A percentile compares a stretch with the other conserved stretches of the same genome.
phyloP scores from a whole-genome alignment of 2,113 vertebrate genomes.

The Gallinago jamesoni region DNA sequence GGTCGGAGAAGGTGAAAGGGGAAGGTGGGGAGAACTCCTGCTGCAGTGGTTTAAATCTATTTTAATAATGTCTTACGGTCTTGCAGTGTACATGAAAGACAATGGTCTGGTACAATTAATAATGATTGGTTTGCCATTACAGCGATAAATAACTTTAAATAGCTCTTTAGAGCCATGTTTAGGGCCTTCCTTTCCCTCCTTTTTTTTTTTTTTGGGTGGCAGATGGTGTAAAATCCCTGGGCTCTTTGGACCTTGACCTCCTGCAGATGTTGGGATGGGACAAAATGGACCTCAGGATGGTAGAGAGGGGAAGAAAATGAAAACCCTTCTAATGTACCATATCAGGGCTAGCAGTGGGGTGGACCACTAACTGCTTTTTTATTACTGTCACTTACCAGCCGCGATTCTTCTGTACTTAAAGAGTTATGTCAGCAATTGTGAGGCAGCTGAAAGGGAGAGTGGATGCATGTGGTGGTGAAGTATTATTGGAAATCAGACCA shows the following conservation, averaged over 20 bases:
- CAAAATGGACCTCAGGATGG: constrained; percentile 60
- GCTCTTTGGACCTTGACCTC: constrained; percentile 81
- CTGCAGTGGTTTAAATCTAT: constrained; percentile 47
- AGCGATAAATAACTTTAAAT: constrained; percentile 70
- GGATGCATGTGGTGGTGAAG: constrained; percentile 72
- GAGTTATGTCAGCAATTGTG: constrained; percentile 80
- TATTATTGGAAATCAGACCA: constrained; percentile 72
- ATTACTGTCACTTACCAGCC: constrained; percentile 81
- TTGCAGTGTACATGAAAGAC: constrained; percentile 52
- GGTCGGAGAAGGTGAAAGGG: constrained; percentile 49
- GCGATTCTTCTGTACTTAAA: constrained; percentile 75
- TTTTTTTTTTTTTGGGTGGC: constrained; percentile 69
- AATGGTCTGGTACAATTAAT: constrained; percentile 54
- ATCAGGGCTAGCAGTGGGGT: constrained; percentile 79
- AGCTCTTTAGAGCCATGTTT: constrained; percentile 48
- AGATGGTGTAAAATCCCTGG: constrained; percentile 87
- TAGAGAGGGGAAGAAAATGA: constrained; percentile 67
- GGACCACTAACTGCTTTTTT: constrained; percentile 84
- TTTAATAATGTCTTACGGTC: constrained; percentile 67
- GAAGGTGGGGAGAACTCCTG: constrained; percentile 46
- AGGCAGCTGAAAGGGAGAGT: constrained; percentile 79
- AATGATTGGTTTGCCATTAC: constrained; percentile 57
- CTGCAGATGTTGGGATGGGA: constrained; percentile 84
- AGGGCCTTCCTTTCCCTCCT: background rate
- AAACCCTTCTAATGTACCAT: constrained; percentile 86